A percentile compares a stretch with the other conserved stretches of the same genome.
Evolutionary conservation across 2,888 invertebrate genomes (phyloP).

Genomic region (Pharmacophagus antenor): DNA sequence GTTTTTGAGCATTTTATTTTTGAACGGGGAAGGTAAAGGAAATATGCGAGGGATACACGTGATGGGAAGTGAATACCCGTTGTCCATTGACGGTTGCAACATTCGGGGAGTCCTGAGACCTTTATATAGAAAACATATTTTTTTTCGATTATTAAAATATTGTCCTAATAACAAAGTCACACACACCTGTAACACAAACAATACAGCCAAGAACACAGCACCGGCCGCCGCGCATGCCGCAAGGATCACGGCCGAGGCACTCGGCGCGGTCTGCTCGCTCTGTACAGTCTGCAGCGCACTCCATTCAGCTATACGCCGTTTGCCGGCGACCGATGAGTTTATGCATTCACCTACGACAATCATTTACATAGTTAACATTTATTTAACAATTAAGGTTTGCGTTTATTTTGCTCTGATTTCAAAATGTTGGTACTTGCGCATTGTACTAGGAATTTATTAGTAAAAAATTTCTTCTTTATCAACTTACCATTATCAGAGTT

Average conservation of each 20-base stretch:
- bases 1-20: no score
- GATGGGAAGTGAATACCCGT: no score
- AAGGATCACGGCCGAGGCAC: slow-evolving; percentile 83
- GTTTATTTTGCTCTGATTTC: not conserved
- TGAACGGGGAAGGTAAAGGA: no score
- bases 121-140: no score
- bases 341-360: slow-evolving; percentile 83
- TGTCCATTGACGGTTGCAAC: no score
- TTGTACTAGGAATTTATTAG: no score
- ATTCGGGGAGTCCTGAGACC: no score
- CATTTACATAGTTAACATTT: not conserved
- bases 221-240: slow-evolving; percentile 86
- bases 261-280: slow-evolving; percentile 66
- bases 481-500: slow-evolving; percentile 83
- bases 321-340: slow-evolving; percentile 87
- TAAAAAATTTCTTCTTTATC: not conserved
- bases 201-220: slow-evolving; percentile 84
- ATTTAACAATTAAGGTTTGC: not conserved
- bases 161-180: no score
- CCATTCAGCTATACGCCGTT: slow-evolving; percentile 85
- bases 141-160: no score
- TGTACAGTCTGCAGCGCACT: slow-evolving; percentile 63
- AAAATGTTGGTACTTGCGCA: no score
- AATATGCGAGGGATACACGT: no score
- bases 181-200: slow-evolving; percentile 33